phyloP scores from a whole-genome alignment of 2,113 vertebrate genomes.

The Henicopernis longicauda region DNA sequence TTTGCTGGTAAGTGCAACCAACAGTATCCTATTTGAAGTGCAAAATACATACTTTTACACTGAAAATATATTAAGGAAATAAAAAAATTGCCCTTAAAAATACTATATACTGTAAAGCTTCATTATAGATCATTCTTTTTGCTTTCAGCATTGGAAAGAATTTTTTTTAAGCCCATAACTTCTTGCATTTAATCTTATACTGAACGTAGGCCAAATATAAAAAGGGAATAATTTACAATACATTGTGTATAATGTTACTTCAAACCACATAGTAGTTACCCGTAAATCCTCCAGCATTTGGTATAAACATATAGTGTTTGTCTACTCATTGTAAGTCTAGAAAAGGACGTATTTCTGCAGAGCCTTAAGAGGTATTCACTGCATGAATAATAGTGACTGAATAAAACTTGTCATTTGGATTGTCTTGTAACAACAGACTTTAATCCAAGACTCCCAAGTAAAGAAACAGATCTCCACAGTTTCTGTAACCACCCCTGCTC shows the following conservation, averaged over 20 bases:
- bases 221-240: background rate
- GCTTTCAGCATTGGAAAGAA: background rate
- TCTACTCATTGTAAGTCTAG: slow-evolving; percentile 11
- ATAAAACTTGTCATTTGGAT: slow-evolving; percentile 29
- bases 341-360: slow-evolving; percentile 32
- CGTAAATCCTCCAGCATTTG: slow-evolving; percentile 11
- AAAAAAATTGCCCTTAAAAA: background rate
- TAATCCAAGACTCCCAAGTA: background rate
- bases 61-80: slow-evolving; percentile 15
- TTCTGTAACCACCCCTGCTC: background rate
- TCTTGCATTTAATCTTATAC: background rate
- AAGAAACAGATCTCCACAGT: background rate
- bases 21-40: slow-evolving; percentile 5
- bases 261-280: slow-evolving; percentile 18
- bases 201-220: background rate
- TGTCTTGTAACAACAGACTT: slow-evolving; percentile 9
- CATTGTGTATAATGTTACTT: slow-evolving; percentile 14
- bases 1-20: slow-evolving; percentile 38
- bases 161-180: background rate
- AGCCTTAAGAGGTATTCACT: background rate
- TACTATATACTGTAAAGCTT: background rate
- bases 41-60: background rate
- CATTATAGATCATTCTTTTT: background rate
- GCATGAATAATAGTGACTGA: background rate
- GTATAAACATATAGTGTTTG: slow-evolving; percentile 32